Evolutionary conservation across 2,797 vertebrate species (phyloP), one percentile per base, ranked within the genome.

Genomic region (Podarcis siculus): DNA sequence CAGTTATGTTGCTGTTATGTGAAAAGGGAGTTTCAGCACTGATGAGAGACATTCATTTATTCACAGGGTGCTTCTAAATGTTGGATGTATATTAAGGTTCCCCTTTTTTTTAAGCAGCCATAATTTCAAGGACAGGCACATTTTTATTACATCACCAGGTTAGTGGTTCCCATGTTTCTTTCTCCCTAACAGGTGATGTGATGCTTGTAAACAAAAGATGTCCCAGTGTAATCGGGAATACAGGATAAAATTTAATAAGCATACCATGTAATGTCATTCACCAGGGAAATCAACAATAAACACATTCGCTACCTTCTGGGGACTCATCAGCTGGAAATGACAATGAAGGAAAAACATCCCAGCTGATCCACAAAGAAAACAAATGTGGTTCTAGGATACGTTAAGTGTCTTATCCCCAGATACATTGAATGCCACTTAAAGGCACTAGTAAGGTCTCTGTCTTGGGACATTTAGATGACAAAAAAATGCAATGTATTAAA

Each of bases 201-300:
- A 42, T 23, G 12, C 64, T 79, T 86, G n/a, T 69, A 86, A 86
- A 86, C 64, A 35, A 84, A 55, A 84, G 8, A 67, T 69, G 39
- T 55, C 61, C 42, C n/a, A 17, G 61, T 69, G 32, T 69, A 86
- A 79, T 86, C 30, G 79, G 45, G 39, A 86, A 86, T 35, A 49
- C 76, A 67, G 6, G 64, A 69, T 86, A 79, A 79, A 86, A 86
- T 86, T 79, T 86, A 77, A 85, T 85, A 86, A 86, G 61, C 64
- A 69, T 4, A 79, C 39, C n/a, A 49, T 86, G 76, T 55, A 79
- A 67, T 61, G 83, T 58, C 35, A 75, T 35, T 67, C 84, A 79
- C 64, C 30, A 35, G 76, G 85, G 75, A 86, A 86, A 86, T 86
- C 85, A 79, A 49, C 76, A 79, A 69, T 32, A 79, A 69, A 49